Evolutionary conservation across 2,113 vertebrate species (phyloP), one percentile per base, ranked within the genome.

Genomic region (Pelmatolapia mariae): DNA sequence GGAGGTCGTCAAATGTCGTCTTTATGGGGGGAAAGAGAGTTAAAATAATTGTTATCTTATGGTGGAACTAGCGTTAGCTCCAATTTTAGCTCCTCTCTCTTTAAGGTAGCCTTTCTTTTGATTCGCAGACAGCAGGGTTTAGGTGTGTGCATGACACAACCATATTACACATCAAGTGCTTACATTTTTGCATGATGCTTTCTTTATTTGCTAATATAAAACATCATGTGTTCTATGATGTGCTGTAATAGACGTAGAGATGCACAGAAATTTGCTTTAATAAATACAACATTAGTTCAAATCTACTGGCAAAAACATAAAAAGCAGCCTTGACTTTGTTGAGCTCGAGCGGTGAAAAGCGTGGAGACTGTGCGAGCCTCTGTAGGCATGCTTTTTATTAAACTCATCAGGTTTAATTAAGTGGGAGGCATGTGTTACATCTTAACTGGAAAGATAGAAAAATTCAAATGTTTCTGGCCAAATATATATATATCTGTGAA

Each of bases 361-460:
- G 4, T 47, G 24, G 24, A 0, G 43, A 76, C 71, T 19, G 24
- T 29, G 24, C 0, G 4, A 76, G 6, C 45, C 73, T 78, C 45
- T 50, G 1, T 8, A 52, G 18, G 18, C 7, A 50, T 50, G 43
- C 71, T 29, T 78, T 50, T n/a, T 78, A 50, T 31, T 78, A 31
- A 78, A 78, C 2, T 31, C 43, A 50, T 50, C 71, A 50, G 26
- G 3, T 91, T 82, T 86, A 83, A 92, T 92, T 87, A 90, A 84
- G 61, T 78, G 40, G 88, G 71, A 73, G 31, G 79, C 82, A 53
- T 85, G 57, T 88, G 84, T 92, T 93, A 87, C 90, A 83, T 91
- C 7, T 86, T 71, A 81, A 78, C 38, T 45, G 33, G 24, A 80
- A 80, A 89, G 24, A 29, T 5, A 47, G 24, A 13, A 40, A 78